Base-by-base conservation (phyloP, 2,888 invertebrate species). In the Sthenelais limicola region DNA sequence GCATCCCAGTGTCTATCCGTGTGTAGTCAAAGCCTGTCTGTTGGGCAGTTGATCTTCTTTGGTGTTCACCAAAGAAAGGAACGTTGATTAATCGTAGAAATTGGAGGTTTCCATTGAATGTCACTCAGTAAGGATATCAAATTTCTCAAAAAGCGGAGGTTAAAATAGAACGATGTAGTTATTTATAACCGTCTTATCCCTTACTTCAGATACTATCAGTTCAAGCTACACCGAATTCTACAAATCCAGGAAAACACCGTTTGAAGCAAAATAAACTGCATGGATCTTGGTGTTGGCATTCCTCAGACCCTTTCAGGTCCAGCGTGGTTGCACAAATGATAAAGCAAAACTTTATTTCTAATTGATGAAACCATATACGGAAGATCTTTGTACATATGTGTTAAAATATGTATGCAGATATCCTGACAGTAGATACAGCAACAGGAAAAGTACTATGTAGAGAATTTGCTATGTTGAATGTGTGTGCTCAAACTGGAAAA, bases 281-380 rank as follows among this genome's bases (percentile, higher is more conserved):
- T 3, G 24, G 56, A 32, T 18, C 32, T 28, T n/a, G n/a, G 56
- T 33, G 9, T 9, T 56, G 28, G 32, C 52, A 24, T 52, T 30
- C 52, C 49, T 49, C 28, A 28, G 7, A 26, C 49, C 56, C 56
- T 56, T 56, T 56, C 32, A 56, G 30, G 32, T 56, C 24, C 21
- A 7, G 24, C 48, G 48, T 24, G 48, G n/a, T 24, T 24, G 21
- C 9, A 2, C 48, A 21, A n/a, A n/a, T n/a, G n/a, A n/a, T n/a
- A n/a, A n/a, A n/a, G n/a, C n/a, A n/a, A n/a, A n/a, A n/a, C n/a
- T n/a, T n/a, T n/a, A n/a, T n/a, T n/a, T n/a, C n/a, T n/a, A n/a
- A n/a, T n/a, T n/a, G n/a, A n/a, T n/a, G n/a, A n/a, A n/a, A n/a
- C n/a, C n/a, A n/a, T n/a, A n/a, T n/a, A n/a, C n/a, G n/a, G n/a